phyloP scores from a whole-genome alignment of 2,888 invertebrate genomes.

The Sycophila texana region DNA sequence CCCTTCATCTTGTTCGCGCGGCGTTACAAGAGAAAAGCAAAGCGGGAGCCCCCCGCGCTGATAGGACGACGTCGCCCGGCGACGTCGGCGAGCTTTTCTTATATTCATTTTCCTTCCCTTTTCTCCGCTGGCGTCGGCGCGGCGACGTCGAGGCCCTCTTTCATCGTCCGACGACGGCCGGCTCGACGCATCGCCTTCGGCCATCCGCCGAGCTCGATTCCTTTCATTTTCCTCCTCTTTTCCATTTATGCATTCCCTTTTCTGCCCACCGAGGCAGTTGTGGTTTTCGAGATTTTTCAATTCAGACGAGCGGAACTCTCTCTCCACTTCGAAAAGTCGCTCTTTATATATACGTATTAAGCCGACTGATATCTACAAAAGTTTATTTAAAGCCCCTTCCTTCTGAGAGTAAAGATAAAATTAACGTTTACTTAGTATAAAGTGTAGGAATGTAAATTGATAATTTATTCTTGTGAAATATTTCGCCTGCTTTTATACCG shows the following conservation, averaged over 20 bases:
- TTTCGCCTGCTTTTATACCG: too few species aligned
- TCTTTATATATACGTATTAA: too few species aligned
- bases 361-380: too few species aligned
- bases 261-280: constrained; percentile 21
- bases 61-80: not conserved
- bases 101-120: not conserved
- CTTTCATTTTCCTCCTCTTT: constrained; percentile 33
- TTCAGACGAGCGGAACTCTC: constrained; percentile 6
- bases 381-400: too few species aligned
- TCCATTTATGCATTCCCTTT: constrained; percentile 43
- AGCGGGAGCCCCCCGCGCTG: not conserved
- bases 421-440: too few species aligned
- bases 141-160: not conserved
- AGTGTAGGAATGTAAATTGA: too few species aligned
- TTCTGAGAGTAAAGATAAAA: too few species aligned
- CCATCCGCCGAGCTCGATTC: constrained; percentile 21
- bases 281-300: constrained; percentile 53
- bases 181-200: constrained; percentile 28
- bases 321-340: too few species aligned
- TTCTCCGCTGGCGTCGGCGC: not conserved
- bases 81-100: not conserved
- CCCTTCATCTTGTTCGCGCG: constrained; percentile 14
- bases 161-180: not conserved
- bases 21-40: constrained; percentile 3
- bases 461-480: too few species aligned